Evolutionary conservation across 2,113 vertebrate genomes (phyloP), one percentile per base, ranked within the genome.

Genomic region (Callocephalon fimbriatum): DNA sequence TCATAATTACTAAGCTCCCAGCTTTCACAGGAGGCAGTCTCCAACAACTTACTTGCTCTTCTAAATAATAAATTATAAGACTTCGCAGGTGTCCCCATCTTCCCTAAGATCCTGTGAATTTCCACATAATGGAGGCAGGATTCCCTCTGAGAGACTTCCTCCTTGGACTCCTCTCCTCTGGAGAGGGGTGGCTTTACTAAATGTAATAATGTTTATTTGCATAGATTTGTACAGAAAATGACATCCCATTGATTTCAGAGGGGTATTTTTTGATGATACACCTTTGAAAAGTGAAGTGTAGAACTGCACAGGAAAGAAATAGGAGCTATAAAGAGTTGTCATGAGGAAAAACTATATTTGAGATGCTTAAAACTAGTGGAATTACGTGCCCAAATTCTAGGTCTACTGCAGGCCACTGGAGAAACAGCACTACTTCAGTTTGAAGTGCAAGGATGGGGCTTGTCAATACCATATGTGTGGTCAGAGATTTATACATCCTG

Each of bases 181-280:
- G 3, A 2, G 42, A 84, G 15, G 7, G 0, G 0, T 3, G 1
- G 9, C 27, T 81, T 47, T 70, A 29, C 51, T 61, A 71, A 72
- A 61, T 6, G 10, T 22, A 31, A 21, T 58, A 10, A 17, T 25
- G 9, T 21, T 66, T 62, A 11, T 48, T 76, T 42, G 7, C 59
- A 15, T 44, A 54, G 15, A 18, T 40, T 19, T 7, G 15, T 79
- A 20, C 37, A 53, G 58, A 51, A 92, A 76, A 48, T 72, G 2
- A 35, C 20, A 58, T 50, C 15, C 7, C 10, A 1, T 26, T 75
- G 58, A 76, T 85, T 67, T 81, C 23, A 31, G 54, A 82, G 12
- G 18, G 9, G 3, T 56, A 4, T 44, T 85, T 67, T 86, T 85
- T 45, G 4, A 45, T 56, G 2, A 73, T 14, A 31, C 3, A 1